Evolutionary conservation across 1,140 invertebrate genomes (phyloP).

Genomic region (Oryctes rhinoceros): DNA sequence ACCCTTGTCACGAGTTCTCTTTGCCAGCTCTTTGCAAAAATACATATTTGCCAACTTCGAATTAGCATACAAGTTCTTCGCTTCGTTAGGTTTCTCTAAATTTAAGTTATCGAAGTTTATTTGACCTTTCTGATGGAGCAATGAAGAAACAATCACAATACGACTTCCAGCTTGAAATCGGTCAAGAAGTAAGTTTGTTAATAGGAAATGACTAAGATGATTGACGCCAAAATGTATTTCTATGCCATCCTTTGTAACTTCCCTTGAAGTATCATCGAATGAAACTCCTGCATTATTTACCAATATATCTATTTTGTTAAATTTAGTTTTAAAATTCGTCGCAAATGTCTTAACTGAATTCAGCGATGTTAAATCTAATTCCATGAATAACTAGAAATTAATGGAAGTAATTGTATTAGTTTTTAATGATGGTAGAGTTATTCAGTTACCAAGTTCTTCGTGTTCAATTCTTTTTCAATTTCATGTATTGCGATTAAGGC

Average conservation of each 20-base stretch:
- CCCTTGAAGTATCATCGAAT: slow-evolving; percentile 63
- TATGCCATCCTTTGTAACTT: slow-evolving; percentile 79
- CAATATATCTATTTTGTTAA: slow-evolving; percentile 73
- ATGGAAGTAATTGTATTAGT: background rate
- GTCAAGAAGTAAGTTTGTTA: slow-evolving; percentile 81
- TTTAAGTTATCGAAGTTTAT: slow-evolving; percentile 81
- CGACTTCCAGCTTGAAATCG: slow-evolving; percentile 71
- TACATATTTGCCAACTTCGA: slow-evolving; percentile 83
- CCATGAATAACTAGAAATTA: slow-evolving; percentile 71
- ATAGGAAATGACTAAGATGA: slow-evolving; percentile 84
- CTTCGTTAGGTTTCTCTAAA: slow-evolving; percentile 64
- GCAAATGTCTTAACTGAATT: slow-evolving; percentile 76
- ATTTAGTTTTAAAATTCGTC: slow-evolving; percentile 68
- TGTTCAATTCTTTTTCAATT: slow-evolving; percentile 50
- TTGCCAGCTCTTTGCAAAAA: slow-evolving; percentile 72
- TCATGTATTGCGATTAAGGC: slow-evolving; percentile 66
- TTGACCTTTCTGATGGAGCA: slow-evolving; percentile 66
- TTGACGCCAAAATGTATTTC: slow-evolving; percentile 85
- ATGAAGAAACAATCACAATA: slow-evolving; percentile 66
- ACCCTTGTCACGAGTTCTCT: slow-evolving; percentile 65
- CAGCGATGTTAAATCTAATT: slow-evolving; percentile 76
- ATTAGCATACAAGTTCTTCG: slow-evolving; percentile 75
- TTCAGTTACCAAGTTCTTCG: slow-evolving; percentile 32
- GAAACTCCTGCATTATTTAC: slow-evolving; percentile 82
- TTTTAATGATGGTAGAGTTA: slow-evolving; percentile 28